phyloP scores from a whole-genome alignment of 2,113 vertebrate species.

The Ictidomys tridecemlineatus region DNA sequence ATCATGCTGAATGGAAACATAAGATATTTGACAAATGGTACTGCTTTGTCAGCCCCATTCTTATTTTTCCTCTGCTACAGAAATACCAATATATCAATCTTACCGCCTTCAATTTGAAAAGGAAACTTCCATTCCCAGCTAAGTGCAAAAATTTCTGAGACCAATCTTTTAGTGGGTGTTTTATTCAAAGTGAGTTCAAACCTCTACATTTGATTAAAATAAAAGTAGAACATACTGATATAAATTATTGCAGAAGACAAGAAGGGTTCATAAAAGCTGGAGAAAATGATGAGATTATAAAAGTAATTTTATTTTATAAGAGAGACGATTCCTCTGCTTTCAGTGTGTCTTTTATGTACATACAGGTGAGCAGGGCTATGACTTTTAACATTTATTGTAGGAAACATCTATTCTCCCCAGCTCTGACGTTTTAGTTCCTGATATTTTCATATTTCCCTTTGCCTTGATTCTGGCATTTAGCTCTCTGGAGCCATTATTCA shows the following conservation, averaged over 20 bases:
- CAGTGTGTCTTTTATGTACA: background rate
- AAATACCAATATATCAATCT: background rate
- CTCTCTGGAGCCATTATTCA: constrained; percentile 57
- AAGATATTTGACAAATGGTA: constrained; percentile 21
- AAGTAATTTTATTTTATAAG: constrained; percentile 39
- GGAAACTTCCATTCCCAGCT: background rate
- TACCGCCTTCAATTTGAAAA: constrained; percentile 40
- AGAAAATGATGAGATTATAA: constrained; percentile 2
- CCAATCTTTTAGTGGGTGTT: constrained; percentile 50
- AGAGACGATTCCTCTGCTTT: background rate
- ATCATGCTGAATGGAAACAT: background rate
- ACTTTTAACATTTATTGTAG: constrained; percentile 35
- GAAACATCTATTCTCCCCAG: constrained; percentile 40
- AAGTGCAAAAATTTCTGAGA: constrained; percentile 68
- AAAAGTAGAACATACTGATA: constrained; percentile 52
- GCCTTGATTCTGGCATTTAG: constrained; percentile 54
- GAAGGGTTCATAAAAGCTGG: constrained; percentile 3
- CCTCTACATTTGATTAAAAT: constrained; percentile 75
- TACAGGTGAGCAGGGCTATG: background rate
- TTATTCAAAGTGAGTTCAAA: constrained; percentile 55
- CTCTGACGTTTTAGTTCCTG: background rate
- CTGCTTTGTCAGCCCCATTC: background rate
- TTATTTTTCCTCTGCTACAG: constrained; percentile 4
- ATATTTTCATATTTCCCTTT: constrained; percentile 68
- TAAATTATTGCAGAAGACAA: constrained; percentile 64